Percentiles rank a stretch among this genome's conserved stretches.
Evolutionary conservation across 2,797 vertebrate species (phyloP).

Genomic region (Pempheris klunzingeri): DNA sequence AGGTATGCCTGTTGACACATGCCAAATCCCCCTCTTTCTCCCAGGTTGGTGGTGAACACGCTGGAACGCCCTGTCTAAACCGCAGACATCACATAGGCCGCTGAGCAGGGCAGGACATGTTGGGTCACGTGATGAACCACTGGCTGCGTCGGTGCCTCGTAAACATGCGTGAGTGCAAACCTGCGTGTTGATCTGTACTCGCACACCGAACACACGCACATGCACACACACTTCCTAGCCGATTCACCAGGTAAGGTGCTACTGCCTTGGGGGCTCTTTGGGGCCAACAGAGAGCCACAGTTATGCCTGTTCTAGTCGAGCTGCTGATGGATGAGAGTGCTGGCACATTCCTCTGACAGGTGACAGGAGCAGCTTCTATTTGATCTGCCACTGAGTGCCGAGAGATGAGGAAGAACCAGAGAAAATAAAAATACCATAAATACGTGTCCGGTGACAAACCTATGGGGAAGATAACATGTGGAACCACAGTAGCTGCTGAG

Average conservation of each 20-base stretch:
- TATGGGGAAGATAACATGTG: slow-evolving; percentile 18
- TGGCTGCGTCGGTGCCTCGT: slow-evolving; percentile 66
- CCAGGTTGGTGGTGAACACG: slow-evolving; percentile 74
- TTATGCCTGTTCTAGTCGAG: slow-evolving; percentile 69
- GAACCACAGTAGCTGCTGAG: slow-evolving; percentile 13
- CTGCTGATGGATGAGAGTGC: slow-evolving; percentile 81
- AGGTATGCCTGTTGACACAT: slow-evolving; percentile 89
- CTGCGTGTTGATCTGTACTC: slow-evolving; percentile 39
- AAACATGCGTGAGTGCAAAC: slow-evolving; percentile 69
- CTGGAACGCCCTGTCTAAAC: slow-evolving; percentile 89
- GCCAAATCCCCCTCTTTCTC: slow-evolving; percentile 86
- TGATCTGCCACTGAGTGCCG: slow-evolving; percentile 86
- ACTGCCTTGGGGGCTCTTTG: slow-evolving; percentile 62
- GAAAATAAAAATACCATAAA: slow-evolving; percentile 60
- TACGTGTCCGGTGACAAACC: slow-evolving; percentile 56
- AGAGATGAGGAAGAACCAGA: slow-evolving; percentile 82
- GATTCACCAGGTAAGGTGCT: slow-evolving; percentile 68
- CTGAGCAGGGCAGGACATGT: slow-evolving; percentile 88
- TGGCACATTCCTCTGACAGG: slow-evolving; percentile 87
- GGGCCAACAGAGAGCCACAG: slow-evolving; percentile 68
- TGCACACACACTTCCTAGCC: neutral
- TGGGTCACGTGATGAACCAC: slow-evolving; percentile 78
- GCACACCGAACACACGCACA: slow-evolving; percentile 17
- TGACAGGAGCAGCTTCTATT: slow-evolving; percentile 81
- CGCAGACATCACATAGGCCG: slow-evolving; percentile 87